These are phyloP conservation scores for Aproaerema taeniolella DNA, from an alignment of 2,888 invertebrate genomes.

Conservation along the genomic window DNA sequence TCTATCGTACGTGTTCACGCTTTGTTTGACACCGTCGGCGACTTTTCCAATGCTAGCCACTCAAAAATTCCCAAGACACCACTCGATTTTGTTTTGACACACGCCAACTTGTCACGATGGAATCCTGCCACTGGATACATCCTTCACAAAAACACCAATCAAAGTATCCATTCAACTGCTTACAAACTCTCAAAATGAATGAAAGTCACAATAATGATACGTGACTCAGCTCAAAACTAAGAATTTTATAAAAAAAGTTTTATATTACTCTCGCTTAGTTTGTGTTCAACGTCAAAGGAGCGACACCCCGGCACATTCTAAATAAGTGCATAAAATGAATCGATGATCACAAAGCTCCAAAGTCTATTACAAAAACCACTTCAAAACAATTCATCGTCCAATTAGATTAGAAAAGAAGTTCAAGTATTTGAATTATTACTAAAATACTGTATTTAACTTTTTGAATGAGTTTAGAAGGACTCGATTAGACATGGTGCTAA, in stretches of 20 bases:
- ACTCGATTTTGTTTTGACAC: slow-evolving; percentile 75
- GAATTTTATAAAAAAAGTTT: slow-evolving; percentile 23
- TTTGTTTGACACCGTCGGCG: slow-evolving; percentile 42
- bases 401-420: no score
- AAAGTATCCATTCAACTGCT: slow-evolving; percentile 44
- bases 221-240: slow-evolving; percentile 40
- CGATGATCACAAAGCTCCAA: background rate
- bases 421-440: no score
- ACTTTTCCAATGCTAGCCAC: slow-evolving; percentile 32
- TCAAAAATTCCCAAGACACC: slow-evolving; percentile 57
- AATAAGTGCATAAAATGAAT: no score
- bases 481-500: background rate
- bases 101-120: slow-evolving; percentile 48
- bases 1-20: slow-evolving; percentile 18
- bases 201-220: slow-evolving; percentile 43
- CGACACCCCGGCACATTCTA: no score
- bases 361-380: background rate
- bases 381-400: background rate
- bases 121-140: slow-evolving; percentile 37
- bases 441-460: no score
- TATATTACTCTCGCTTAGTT: no score
- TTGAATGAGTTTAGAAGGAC: background rate
- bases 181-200: slow-evolving; percentile 41
- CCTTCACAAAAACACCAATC: slow-evolving; percentile 38
- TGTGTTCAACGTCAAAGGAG: no score